Evolutionary conservation across 2,888 invertebrate genomes (phyloP).

Genomic region (Drosophila subsilvestris): DNA sequence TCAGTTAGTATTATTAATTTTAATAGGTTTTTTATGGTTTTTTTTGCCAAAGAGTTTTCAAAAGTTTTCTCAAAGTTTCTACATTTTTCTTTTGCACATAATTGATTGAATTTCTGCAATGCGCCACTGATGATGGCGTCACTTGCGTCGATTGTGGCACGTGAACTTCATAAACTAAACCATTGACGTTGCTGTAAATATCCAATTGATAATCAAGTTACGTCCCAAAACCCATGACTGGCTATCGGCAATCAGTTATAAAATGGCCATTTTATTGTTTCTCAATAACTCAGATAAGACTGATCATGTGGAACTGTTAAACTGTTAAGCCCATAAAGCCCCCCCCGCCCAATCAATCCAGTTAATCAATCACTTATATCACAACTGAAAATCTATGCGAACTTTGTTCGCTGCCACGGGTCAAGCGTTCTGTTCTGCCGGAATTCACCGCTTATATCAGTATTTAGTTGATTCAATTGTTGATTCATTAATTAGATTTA

Average conservation of each 20-base stretch:
- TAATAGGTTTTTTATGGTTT: too few relatives aligned
- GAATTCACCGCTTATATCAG: conserved; percentile 2
- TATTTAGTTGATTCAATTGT: conserved; percentile 1
- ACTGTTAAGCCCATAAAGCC: conserved; percentile 23
- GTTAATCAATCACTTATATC: conserved; percentile 26
- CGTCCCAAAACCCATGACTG: neutral
- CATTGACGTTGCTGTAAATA: conserved; percentile 18
- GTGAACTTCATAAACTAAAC: conserved; percentile 23
- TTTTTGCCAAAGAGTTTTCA: too few relatives aligned
- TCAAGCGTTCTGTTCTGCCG: neutral
- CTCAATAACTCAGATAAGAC: conserved; percentile 53
- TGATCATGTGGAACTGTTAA: conserved; percentile 38
- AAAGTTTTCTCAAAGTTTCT: too few relatives aligned
- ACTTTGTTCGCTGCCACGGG: conserved; percentile 7
- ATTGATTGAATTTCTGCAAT: conserved; percentile 2
- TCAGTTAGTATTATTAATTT: too few relatives aligned
- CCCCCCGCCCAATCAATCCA: conserved; percentile 17
- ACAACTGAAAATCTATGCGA: conserved; percentile 11
- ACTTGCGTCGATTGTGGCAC: conserved; percentile 3
- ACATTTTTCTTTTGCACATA: too few relatives aligned
- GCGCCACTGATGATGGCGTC: neutral
- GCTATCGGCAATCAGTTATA: conserved; percentile 16
- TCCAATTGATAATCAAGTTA: conserved; percentile 28
- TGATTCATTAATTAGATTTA: conserved; percentile 6
- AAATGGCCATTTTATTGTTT: conserved; percentile 15